A percentile compares a stretch with the other conserved stretches of the same genome.
Conservation (phyloP, 2,797 vertebrate genomes). For the Tiaroga cobitis region DNA sequence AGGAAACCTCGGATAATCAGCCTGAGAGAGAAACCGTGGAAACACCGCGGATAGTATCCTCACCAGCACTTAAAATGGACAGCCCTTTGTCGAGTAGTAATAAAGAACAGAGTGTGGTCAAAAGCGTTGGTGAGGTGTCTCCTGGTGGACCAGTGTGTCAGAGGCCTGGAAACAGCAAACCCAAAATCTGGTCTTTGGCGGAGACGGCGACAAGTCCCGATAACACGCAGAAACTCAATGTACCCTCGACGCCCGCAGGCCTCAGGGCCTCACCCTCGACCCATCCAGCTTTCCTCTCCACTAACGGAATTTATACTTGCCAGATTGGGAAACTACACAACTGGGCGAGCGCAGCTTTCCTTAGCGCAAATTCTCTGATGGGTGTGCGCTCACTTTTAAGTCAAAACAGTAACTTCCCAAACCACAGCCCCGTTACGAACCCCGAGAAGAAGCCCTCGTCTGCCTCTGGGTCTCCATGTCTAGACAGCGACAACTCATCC, state of each 20-base stretch:
- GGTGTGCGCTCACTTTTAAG: slow-evolving; percentile 93
- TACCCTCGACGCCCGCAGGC: slow-evolving; percentile 77
- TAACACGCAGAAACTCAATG: slow-evolving; percentile 82
- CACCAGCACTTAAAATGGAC: slow-evolving; percentile 75
- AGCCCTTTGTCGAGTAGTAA: slow-evolving; percentile 75
- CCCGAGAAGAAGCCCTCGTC: slow-evolving; percentile 78
- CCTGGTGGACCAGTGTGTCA: slow-evolving; percentile 83
- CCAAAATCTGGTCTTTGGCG: slow-evolving; percentile 99
- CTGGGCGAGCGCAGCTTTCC: slow-evolving; percentile 96
- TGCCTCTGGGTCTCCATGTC: slow-evolving; percentile 76
- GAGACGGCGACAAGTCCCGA: slow-evolving; percentile 97
- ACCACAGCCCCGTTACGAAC: slow-evolving; percentile 61
- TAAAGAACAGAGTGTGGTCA: slow-evolving; percentile 80
- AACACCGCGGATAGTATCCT: slow-evolving; percentile 80
- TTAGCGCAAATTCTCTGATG: slow-evolving; percentile 92
- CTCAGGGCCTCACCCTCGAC: slow-evolving; percentile 83
- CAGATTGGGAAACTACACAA: slow-evolving; percentile 97
- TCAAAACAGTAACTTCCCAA: slow-evolving; percentile 79
- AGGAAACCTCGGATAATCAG: slow-evolving; percentile 78
- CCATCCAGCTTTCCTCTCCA: slow-evolving; percentile 93
- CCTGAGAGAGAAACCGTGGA: slow-evolving; percentile 69
- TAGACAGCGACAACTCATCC: slow-evolving; percentile 84
- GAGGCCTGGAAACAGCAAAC: slow-evolving; percentile 88
- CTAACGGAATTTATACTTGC: slow-evolving; percentile 98
- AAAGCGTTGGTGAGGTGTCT: slow-evolving; percentile 79